A percentile compares a stretch with the other conserved stretches of the same genome.
Evolutionary conservation across 2,797 vertebrate species (phyloP).

Genomic region (Garrulus glandarius): DNA sequence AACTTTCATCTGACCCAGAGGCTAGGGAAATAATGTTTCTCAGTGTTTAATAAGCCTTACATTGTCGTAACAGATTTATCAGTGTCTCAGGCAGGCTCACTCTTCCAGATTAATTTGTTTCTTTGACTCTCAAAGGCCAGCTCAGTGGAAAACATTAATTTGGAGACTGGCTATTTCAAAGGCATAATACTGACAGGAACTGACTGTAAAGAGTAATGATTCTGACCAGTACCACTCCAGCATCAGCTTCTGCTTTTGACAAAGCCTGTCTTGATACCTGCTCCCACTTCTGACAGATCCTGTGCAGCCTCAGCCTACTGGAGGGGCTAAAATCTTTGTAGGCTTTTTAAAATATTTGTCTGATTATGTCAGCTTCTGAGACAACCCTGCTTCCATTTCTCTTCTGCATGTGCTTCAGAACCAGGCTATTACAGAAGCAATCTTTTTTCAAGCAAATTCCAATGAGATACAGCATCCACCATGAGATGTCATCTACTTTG

Average conservation of each 20-base stretch:
- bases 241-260: neutral
- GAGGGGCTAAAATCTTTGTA: neutral
- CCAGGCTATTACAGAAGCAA: neutral
- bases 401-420: neutral
- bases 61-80: conserved; percentile 52
- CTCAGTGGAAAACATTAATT: conserved; percentile 1
- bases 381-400: neutral
- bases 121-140: conserved; percentile 27
- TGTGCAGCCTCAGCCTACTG: neutral
- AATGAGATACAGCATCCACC: neutral
- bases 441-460: neutral
- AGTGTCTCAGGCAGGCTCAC: neutral
- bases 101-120: conserved; percentile 55
- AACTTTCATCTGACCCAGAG: conserved; percentile 4
- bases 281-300: neutral
- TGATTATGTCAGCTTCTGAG: neutral
- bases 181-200: neutral
- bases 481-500: neutral
- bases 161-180: neutral
- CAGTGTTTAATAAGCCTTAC: conserved; percentile 35
- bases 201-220: neutral
- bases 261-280: neutral
- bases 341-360: neutral
- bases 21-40: conserved; percentile 6
- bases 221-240: neutral